phyloP scores from a whole-genome alignment of 2,113 vertebrate species.

The Taurulus bubalis region DNA sequence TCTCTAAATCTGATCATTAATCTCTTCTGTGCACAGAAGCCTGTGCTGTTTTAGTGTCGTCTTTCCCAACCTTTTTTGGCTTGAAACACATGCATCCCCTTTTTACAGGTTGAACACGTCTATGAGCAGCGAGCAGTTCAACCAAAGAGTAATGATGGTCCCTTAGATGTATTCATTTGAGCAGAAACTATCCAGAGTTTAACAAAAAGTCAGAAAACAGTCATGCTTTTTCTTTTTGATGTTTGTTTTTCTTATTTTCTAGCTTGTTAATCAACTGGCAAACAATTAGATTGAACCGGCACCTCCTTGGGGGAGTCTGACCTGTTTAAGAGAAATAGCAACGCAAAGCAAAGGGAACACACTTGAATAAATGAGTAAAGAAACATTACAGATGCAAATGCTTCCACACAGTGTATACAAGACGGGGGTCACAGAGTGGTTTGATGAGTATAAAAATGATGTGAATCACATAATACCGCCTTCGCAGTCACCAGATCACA shows the following conservation, averaged over 20 bases:
- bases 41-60: not conserved
- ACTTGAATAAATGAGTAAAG: not conserved
- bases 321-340: not conserved
- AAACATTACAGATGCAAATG: slow-evolving; percentile 1
- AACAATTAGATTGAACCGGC: not conserved
- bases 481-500: not conserved
- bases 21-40: not conserved
- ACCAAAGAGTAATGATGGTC: not conserved
- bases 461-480: not conserved
- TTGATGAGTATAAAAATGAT: not conserved
- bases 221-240: not conserved
- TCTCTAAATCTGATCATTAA: slow-evolving; percentile 21
- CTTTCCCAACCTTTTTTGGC: not conserved
- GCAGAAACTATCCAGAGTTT: not conserved
- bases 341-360: not conserved
- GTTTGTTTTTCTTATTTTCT: not conserved
- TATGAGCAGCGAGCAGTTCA: not conserved
- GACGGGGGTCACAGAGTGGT: not conserved
- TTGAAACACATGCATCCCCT: not conserved
- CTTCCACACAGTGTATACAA: not conserved
- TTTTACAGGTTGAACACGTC: not conserved
- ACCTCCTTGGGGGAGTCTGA: not conserved
- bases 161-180: not conserved
- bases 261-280: not conserved
- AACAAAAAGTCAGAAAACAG: not conserved